Evolutionary conservation across 2,113 vertebrate genomes (phyloP).

Genomic region (Paramisgurnus dabryanus): DNA sequence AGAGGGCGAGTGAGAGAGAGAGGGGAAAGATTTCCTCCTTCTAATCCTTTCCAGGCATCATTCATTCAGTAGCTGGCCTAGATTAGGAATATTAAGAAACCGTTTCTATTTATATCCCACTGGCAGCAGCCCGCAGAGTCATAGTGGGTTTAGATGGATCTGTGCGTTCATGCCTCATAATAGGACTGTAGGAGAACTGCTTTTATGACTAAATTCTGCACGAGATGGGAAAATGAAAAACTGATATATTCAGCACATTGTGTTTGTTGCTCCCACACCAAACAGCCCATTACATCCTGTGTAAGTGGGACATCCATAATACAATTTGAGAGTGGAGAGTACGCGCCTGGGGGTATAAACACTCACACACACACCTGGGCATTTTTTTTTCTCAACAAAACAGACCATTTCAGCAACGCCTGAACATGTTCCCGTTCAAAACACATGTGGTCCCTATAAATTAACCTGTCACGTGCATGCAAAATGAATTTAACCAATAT

Average conservation of each 20-base stretch:
- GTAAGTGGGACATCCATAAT: conserved; percentile 6
- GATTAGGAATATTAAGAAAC: conserved; percentile 64
- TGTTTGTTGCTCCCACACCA: neutral
- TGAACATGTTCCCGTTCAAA: conserved; percentile 24
- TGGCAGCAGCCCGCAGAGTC: conserved; percentile 24
- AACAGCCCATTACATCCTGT: conserved; percentile 19
- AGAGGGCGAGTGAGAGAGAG: conserved; percentile 19
- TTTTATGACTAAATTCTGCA: neutral
- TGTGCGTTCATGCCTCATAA: neutral
- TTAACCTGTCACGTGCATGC: conserved; percentile 49
- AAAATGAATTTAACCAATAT: conserved; percentile 47
- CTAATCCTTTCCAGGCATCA: conserved; percentile 68
- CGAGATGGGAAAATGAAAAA: conserved; percentile 10
- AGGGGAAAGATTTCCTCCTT: conserved; percentile 2
- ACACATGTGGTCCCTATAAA: conserved; percentile 44
- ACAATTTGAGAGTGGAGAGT: conserved; percentile 17
- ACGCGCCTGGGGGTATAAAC: conserved; percentile 6
- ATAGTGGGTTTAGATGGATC: conserved; percentile 20
- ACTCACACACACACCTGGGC: conserved; percentile 29
- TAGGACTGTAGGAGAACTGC: neutral
- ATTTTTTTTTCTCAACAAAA: neutral
- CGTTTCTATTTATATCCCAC: conserved; percentile 66
- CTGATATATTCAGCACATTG: conserved; percentile 1
- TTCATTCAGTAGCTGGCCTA: conserved; percentile 70
- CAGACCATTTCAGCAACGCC: conserved; percentile 11